Base-by-base conservation (phyloP, 2,113 vertebrate species). In the Butorides virescens region DNA sequence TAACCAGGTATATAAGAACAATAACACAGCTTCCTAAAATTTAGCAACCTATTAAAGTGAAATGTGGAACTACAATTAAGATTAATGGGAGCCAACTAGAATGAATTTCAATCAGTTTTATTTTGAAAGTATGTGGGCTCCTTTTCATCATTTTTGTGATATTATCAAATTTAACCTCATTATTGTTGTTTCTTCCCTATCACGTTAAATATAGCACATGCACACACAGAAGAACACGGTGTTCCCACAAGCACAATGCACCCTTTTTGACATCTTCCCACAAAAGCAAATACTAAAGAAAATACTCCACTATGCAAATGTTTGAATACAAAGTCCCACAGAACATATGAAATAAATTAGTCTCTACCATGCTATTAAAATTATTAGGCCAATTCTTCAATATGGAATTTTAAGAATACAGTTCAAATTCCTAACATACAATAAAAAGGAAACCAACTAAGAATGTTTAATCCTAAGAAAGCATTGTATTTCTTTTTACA, bases 41-140 rank as follows among this genome's bases (percentile, higher is more conserved):
- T 62, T 52, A 94, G 46, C 83, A 95, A 46, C 15, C 14, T 52
- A 95, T 88, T 92, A 93, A 66, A 67, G 52, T 82, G 90, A 97
- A 96, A 87, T 80, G 80, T 52, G 75, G 67, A 81, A 58, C 72
- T 94, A 86, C 81, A 93, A 93, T 79, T 91, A 95, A 92, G 86
- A 95, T 97, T 95, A 96, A 97, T 94, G 80, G 46, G n/a, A 85
- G 27, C 15, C 32, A 71, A 81, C 26, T 46, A 73, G 55, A 95
- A 85, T 73, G 68, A 97, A 96, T 94, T 96, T 93, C 85, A 92
- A 96, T 95, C 86, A 87, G 79, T 90, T 97, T 90, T 92, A 46
- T 90, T 88, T 91, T 96, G 92, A 90, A 97, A 94, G 83, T 76
- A 52, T 88, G 37, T 85, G 62, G 62, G 83, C 55, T 93, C 42